Conservation (phyloP, 35 echinoderm and acorn worm species). For the Holothuria glaberrima region DNA sequence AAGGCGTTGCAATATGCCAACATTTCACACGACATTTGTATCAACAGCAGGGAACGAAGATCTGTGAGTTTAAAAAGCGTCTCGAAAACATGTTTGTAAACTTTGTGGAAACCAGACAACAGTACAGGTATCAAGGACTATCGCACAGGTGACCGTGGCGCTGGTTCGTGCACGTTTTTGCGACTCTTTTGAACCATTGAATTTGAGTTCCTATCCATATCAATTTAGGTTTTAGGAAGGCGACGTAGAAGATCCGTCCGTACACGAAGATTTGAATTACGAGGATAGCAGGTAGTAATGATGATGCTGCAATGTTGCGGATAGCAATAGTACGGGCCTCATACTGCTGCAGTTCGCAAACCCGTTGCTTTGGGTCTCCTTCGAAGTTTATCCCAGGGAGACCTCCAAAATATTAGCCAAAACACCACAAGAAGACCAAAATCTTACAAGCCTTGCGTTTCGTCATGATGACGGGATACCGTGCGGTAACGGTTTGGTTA, state of each 20-base stretch:
- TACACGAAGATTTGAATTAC: not conserved
- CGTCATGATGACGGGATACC: constrained; percentile 28
- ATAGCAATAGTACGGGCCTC: not conserved
- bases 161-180: not conserved
- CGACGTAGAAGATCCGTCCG: constrained; percentile 22
- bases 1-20: constrained; percentile 1
- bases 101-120: constrained; percentile 14
- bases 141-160: not conserved
- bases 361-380: not conserved
- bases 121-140: not conserved
- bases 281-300: not conserved
- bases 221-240: not conserved
- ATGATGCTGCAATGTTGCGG: not conserved
- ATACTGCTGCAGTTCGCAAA: constrained; percentile 7
- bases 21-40: not conserved
- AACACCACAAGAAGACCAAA: not conserved
- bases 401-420: not conserved
- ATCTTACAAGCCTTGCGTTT: not conserved
- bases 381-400: not conserved
- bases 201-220: not conserved
- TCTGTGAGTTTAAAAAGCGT: not conserved
- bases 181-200: not conserved
- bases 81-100: constrained; percentile 26
- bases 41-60: not conserved
- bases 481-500: not conserved